Conservation (phyloP, 64 coral and sea anemone species). For the Stylophora pistillata region DNA sequence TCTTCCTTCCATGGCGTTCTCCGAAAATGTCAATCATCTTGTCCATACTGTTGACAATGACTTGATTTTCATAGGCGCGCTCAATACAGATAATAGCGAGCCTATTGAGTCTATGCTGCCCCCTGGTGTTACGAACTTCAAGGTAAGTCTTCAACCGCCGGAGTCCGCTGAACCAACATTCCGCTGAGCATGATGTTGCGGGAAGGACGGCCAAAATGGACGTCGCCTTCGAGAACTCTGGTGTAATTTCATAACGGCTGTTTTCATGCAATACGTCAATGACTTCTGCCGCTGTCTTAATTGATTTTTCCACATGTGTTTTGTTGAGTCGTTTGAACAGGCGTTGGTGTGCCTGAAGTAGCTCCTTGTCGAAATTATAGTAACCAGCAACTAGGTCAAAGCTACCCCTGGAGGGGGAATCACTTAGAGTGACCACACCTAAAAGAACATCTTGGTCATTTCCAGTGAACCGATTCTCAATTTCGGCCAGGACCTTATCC, state of each 20-base stretch:
- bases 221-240: slow-evolving; percentile 28
- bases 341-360: slow-evolving; percentile 15
- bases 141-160: too few species aligned
- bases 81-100: too few species aligned
- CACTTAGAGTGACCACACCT: neutral
- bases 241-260: neutral
- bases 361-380: slow-evolving; percentile 3
- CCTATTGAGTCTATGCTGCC: neutral
- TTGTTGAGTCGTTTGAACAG: neutral
- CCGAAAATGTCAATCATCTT: slow-evolving; percentile 7
- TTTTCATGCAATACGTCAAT: too few species aligned
- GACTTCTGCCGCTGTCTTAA: slow-evolving; percentile 2
- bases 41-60: too few species aligned
- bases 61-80: too few species aligned
- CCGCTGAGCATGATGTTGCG: slow-evolving; percentile 9
- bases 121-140: neutral
- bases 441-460: slow-evolving; percentile 4
- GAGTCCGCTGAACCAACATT: neutral
- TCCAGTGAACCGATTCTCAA: neutral
- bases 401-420: neutral
- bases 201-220: neutral
- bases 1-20: neutral
- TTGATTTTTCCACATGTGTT: slow-evolving; percentile 7
- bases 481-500: neutral
- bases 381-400: neutral